Evolutionary conservation across 2,888 invertebrate species (phyloP), one percentile per base, ranked within the genome.

Genomic region (Alcis repandata): DNA sequence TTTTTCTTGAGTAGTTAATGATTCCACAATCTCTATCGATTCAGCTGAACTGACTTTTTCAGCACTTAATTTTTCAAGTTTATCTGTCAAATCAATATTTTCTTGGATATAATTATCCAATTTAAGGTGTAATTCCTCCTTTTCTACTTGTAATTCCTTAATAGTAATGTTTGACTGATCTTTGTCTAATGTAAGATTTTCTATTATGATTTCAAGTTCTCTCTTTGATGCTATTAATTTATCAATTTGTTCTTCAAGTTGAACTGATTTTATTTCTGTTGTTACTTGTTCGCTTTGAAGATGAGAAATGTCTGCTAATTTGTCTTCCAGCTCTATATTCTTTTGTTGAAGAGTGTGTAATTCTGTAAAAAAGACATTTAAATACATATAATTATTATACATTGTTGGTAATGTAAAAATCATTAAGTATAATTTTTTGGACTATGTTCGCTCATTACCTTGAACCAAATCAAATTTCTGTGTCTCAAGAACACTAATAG

Each of bases 191-290:
- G 92, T 90, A 19, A 94, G 76, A 49, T 91, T 87, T 59, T 94
- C 90, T 62, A 94, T 89, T 60, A 95, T 91, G 54, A 90, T 82
- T 77, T 91, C 86, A 32, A 95, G 75, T 73, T 91, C 89, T 71
- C 89, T 89, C 73, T 94, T 94, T 66, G 94, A 90, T 36, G 88
- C 88, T 69, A 91, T 89, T 3, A 95, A 79, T 61, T 92, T 87
- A 77, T 95, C 96, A 51, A 97, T 88, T 83, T 96, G 95, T 84
- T 97, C 97, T 85, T 98, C 97, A 67, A 97, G 86, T 77, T 97
- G 96, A 40, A 97, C 96, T 8, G 96, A 95, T 74, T 95, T 96
- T 80, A 97, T 95, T 91, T 97, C 97, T 0, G 96, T 95, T 27
- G 95, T 95, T n/a, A 97, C 96, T 80, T 96, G 95, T 59, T 94